Percentiles rank a stretch among this genome's conserved stretches.
Conservation (phyloP, 64 coral and sea anemone genomes). For the Orbicella faveolata region DNA sequence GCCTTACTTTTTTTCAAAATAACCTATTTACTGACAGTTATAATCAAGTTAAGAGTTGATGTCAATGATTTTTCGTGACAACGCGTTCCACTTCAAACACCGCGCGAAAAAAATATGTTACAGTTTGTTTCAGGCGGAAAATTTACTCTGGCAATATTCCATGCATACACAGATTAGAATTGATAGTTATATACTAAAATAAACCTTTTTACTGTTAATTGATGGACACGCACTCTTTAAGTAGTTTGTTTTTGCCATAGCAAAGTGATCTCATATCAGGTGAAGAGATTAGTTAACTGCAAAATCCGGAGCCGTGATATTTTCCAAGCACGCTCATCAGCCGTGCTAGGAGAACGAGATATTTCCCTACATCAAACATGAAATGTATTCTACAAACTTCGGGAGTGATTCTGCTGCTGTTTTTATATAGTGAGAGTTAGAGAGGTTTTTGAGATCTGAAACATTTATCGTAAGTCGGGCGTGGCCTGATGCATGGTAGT, state of each 20-base stretch:
- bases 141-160: slow-evolving; percentile 25
- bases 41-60: not conserved
- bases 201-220: not conserved
- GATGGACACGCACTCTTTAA: not conserved
- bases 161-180: slow-evolving; percentile 24
- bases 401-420: too few relatives aligned
- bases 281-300: not conserved
- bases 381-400: too few relatives aligned
- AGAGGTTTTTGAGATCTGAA: too few relatives aligned
- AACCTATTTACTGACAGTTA: not conserved
- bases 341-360: too few relatives aligned
- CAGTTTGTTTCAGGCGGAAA: not conserved
- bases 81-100: not conserved
- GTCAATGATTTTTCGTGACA: slow-evolving; percentile 6
- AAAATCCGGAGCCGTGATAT: not conserved
- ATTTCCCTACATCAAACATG: too few relatives aligned
- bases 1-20: not conserved
- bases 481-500: too few relatives aligned
- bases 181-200: not conserved
- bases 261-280: not conserved
- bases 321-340: too few relatives aligned
- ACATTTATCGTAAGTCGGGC: too few relatives aligned
- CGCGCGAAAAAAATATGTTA: not conserved
- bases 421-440: too few relatives aligned
- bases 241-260: not conserved